These are phyloP conservation scores for Chymomyza procnemis DNA, from an alignment of 2,888 invertebrate genomes.

Conservation along the genomic window DNA sequence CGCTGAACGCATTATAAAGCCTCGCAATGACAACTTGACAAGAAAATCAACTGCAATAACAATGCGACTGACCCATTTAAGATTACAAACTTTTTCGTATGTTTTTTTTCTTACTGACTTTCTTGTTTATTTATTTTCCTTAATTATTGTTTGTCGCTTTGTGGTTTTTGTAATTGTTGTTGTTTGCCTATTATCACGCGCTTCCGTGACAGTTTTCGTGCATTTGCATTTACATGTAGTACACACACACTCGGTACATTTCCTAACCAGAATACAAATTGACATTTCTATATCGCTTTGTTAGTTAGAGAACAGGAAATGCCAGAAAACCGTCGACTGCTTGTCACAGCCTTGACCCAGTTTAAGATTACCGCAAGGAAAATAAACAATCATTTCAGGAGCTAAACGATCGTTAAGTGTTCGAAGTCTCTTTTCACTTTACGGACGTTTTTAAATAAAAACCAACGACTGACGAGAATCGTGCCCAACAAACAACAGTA, in stretches of 20 bases:
- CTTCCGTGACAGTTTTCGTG: neutral
- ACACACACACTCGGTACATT: too few relatives aligned
- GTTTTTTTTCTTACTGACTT: neutral
- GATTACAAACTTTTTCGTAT: neutral
- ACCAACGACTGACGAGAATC: neutral
- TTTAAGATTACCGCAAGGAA: neutral
- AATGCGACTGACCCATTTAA: neutral
- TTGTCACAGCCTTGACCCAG: neutral
- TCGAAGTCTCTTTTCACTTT: too few relatives aligned
- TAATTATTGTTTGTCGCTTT: neutral
- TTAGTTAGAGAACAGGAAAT: neutral
- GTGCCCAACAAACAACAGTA: neutral
- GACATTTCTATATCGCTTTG: neutral
- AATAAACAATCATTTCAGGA: neutral
- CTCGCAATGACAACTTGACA: neutral
- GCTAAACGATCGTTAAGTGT: neutral
- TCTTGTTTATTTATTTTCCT: neutral
- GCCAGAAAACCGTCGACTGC: too few relatives aligned
- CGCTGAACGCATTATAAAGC: neutral
- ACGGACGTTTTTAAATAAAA: too few relatives aligned
- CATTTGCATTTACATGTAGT: neutral
- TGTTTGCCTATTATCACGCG: too few relatives aligned
- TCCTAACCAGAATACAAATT: neutral
- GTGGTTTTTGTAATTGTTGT: too few relatives aligned
- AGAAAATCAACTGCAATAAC: neutral